Conservation (phyloP, 2,797 vertebrate genomes). For the Coilia nasus region DNA sequence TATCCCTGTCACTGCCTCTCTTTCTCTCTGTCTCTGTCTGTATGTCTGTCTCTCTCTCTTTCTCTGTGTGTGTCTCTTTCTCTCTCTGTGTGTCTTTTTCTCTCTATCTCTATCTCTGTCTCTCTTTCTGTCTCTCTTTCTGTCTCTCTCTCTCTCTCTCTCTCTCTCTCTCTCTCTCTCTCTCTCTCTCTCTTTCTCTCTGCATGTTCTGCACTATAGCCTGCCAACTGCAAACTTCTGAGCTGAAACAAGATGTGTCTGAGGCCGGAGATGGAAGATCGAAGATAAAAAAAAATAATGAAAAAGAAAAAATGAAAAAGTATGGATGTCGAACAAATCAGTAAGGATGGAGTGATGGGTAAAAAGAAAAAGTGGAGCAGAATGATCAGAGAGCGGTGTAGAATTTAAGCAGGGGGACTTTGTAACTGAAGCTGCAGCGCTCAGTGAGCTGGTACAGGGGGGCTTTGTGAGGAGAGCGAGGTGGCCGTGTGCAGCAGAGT, state of each 20-base stretch:
- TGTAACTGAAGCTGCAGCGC: background rate
- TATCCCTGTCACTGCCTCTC: background rate
- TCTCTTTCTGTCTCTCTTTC: background rate
- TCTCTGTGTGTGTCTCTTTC: background rate
- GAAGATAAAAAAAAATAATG: background rate
- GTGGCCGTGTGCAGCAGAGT: background rate
- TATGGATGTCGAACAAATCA: background rate
- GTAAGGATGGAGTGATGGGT: background rate
- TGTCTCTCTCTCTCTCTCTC: background rate
- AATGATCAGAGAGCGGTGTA: background rate
- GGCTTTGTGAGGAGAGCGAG: background rate
- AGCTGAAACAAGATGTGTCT: background rate
- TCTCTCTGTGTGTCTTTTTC: slow-evolving; percentile 23
- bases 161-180: background rate
- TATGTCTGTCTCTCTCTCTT: background rate
- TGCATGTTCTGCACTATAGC: background rate
- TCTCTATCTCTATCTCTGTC: background rate
- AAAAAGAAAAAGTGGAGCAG: background rate
- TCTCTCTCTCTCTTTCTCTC: background rate
- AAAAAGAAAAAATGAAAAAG: background rate
- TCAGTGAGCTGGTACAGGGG: background rate
- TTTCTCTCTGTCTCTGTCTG: background rate
- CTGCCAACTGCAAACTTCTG: background rate
- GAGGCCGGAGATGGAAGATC: background rate
- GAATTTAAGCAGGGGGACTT: background rate